Evolutionary conservation across 1,140 invertebrate species (phyloP), one percentile per base, ranked within the genome.

Genomic region (Cotesia vestalis): DNA sequence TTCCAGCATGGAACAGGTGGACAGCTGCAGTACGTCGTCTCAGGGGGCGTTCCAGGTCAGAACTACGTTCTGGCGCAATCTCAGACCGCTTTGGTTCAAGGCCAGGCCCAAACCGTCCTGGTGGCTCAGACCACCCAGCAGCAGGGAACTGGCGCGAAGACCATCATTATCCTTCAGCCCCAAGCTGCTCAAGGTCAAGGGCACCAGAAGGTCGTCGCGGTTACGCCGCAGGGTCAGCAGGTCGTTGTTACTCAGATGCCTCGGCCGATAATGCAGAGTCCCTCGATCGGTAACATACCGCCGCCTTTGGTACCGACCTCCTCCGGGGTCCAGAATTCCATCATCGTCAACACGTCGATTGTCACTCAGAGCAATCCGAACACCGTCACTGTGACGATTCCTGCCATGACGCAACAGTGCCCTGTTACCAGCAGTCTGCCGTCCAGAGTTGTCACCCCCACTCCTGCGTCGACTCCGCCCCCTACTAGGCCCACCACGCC

Each of bases 141-240:
- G 68, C 90, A 91, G 75, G 89, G 89, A 0, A 88, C 89, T 0
- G 88, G 88, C 11, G 87, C 91, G 0, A 93, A 93, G 76, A 93
- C 92, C 0, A 92, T 93, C 20, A 93, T 93, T 51, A 92, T 93
- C 61, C 78, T 93, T 12, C 92, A 93, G 76, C 91, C 91, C 35
- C 91, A 91, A 75, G 79, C 86, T 0, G 60, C 85, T 46, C 40
- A 46, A 17, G 66, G 83, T 0, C 82, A 81, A 52, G 76, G 74
- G 0, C 79, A 80, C 12, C 90, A 89, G 60, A 90, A 90, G 75
- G 85, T 90, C 78, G 90, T 92, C 1, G 89, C 91, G 51, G 88
- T 91, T n/a, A 91, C 90, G 2, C 89, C 89, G 0, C 90, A 91
- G 73, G 90, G 90, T 0, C 91, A 91, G 75, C 90, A 91, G 76